Base-by-base conservation (phyloP, 2,888 invertebrate species). In the Eupithecia inturbata region DNA sequence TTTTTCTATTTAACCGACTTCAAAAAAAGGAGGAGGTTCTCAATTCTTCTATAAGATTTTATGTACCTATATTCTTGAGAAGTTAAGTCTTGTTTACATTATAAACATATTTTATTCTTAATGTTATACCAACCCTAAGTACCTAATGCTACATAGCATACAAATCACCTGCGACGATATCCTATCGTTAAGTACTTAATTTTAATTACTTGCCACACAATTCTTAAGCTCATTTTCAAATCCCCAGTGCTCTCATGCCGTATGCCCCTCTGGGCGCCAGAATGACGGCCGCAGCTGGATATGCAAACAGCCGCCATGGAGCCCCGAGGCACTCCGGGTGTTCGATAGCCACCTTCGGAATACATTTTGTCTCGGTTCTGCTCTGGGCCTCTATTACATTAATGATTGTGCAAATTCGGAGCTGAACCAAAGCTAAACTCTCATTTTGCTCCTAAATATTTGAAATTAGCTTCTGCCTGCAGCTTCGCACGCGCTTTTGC, bases 221-320 rank as follows among this genome's bases (percentile, higher is more conserved):
- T 22, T 12, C 26, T 22, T 53, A 12, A 57, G 12, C 26, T 22
- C 22, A 53, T 53, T 53, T 53, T 22, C 22, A 22, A 53, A 22
- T 12, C 0, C 22, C 53, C n/a, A 22, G 3, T 16, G 28, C 7
- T 62, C 62, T 62, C 16, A 62, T 19, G 22, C 19, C 19, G 19
- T 31, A 62, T 19, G 19, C 62, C 62, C 39, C 22, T 22, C 31
- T 66, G 79, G 79, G 78, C 79, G 78, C 77, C 80, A 19, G 64
- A 9, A 75, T 62, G 84, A 66, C 84, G 84, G 68, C 57, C 83
- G 77, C 84, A 79, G 82, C 81, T 77, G 83, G 84, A 77, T 79
- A 80, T 73, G 78, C 77, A 75, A 76, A 76, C 74, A 68, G 68
- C 70, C 75, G 69, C 62, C 67, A 62, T 26, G 66, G 22, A 71